Base-by-base conservation (phyloP, 2,888 invertebrate genomes). In the Thera britannica region DNA sequence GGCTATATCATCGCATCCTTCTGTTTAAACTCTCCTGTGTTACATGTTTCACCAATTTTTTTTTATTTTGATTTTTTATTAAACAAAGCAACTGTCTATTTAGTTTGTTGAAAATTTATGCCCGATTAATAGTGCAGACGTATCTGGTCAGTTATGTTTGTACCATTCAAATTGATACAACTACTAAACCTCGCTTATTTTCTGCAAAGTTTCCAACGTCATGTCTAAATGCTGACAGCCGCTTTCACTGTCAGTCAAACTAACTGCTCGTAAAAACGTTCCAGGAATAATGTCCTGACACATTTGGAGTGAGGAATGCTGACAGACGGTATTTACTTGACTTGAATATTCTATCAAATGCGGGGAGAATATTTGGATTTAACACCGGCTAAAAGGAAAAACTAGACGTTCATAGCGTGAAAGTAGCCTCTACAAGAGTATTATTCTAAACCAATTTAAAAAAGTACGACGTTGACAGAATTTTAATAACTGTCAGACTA, bases 261-360 rank as follows among this genome's bases (percentile, higher is more conserved):
- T 56, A 54, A 12, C 41, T 35, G 36, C 49, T 66, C 65, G 66
- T 74, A 71, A 73, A 71, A 68, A 81, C 78, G 82, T 80, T 73
- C 72, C 69, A 77, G 79, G 77, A 81, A 78, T 79, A 77, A 80
- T 79, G 79, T 75, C 72, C 67, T 72, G 74, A 75, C 76, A 80
- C 73, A 81, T 82, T 81, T 78, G 76, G 76, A 79, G 77, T 76
- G 79, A 77, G 77, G 75, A 73, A 77, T 76, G 71, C 71, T 61
- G 68, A 68, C 65, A 61, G 56, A 58, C 56, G 48, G 67, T 67
- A 72, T 69, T 68, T 8, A 52, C 52, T 52, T 9, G 77, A 75
- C 74, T 77, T 73, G 78, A 83, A 82, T 83, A 84, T 83, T 84
- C 80, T 77, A 83, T 79, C 70, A 75, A 59, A 73, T 74, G 78